A percentile compares a stretch with the other conserved stretches of the same genome.
Conservation (phyloP, 2,888 invertebrate species). For the Pharmacophagus antenor region DNA sequence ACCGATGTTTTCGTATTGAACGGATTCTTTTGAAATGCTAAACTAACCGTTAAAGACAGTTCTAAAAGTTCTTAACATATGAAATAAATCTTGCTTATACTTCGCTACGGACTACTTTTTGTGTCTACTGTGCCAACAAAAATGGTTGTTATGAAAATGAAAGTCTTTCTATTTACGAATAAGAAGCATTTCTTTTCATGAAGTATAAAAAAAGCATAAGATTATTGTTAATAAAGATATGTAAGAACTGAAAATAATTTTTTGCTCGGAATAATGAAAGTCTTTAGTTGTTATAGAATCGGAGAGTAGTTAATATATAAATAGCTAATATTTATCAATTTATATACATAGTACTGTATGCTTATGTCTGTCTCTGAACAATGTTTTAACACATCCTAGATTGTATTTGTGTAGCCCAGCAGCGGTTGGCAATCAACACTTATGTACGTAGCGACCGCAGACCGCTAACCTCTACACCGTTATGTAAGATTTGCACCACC, state of each 20-base stretch:
- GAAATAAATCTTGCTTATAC: slow-evolving; percentile 1
- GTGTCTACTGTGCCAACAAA: too few species aligned
- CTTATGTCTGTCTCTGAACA: background rate
- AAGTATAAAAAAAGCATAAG: background rate
- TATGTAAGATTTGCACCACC: slow-evolving; percentile 45
- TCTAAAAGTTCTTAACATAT: background rate
- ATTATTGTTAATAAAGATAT: background rate
- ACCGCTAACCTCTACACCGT: slow-evolving; percentile 49
- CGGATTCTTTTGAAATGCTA: background rate
- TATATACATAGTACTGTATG: background rate
- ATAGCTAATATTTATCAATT: background rate
- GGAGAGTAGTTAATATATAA: background rate
- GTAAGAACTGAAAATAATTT: too few species aligned
- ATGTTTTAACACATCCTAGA: background rate
- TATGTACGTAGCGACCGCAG: slow-evolving; percentile 45
- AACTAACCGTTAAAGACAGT: slow-evolving; percentile 1
- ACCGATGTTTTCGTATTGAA: background rate
- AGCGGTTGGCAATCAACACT: slow-evolving; percentile 44
- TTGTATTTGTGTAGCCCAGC: slow-evolving; percentile 2
- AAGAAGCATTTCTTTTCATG: background rate
- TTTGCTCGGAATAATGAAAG: too few species aligned
- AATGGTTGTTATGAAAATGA: too few species aligned
- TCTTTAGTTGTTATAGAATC: too few species aligned
- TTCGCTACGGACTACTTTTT: background rate
- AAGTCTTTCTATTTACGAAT: background rate